Conservation (phyloP, 1,140 invertebrate genomes). For the Neodiprion virginianus region DNA sequence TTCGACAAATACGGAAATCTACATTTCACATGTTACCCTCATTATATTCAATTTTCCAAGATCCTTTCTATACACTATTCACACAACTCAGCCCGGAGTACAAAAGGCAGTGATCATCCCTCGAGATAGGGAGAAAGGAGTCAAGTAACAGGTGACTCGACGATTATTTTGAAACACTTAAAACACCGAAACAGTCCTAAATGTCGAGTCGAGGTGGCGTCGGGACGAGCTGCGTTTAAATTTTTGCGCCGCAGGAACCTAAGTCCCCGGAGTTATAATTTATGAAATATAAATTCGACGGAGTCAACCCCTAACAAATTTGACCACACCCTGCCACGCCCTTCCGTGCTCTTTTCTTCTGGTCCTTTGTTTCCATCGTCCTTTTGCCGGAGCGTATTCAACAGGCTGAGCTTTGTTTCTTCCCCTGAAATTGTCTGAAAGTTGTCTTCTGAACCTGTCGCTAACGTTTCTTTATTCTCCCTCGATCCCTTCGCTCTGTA, state of each 20-base stretch:
- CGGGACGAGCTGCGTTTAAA: not conserved
- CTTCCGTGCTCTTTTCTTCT: not conserved
- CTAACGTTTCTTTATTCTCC: not conserved
- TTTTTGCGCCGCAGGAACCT: not conserved
- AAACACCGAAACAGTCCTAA: not conserved
- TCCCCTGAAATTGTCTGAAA: too few species aligned
- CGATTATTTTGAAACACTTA: not conserved
- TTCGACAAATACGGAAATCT: too few species aligned
- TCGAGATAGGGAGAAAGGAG: not conserved
- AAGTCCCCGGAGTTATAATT: not conserved
- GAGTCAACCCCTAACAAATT: slow-evolving; percentile 5
- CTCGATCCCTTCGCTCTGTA: not conserved
- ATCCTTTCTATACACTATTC: too few species aligned
- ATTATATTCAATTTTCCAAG: too few species aligned
- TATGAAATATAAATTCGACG: not conserved
- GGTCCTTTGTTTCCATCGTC: not conserved
- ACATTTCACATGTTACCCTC: too few species aligned
- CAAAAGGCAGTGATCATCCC: not conserved
- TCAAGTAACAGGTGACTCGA: not conserved
- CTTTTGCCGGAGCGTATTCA: too few species aligned
- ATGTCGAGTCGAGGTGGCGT: not conserved
- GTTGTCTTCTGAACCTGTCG: too few species aligned
- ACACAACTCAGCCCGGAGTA: too few species aligned
- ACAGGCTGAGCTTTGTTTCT: too few species aligned
- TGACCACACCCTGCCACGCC: not conserved